Evolutionary conservation across 1,140 invertebrate species (phyloP), one percentile per base, ranked within the genome.

Genomic region (Radopholus similis): DNA sequence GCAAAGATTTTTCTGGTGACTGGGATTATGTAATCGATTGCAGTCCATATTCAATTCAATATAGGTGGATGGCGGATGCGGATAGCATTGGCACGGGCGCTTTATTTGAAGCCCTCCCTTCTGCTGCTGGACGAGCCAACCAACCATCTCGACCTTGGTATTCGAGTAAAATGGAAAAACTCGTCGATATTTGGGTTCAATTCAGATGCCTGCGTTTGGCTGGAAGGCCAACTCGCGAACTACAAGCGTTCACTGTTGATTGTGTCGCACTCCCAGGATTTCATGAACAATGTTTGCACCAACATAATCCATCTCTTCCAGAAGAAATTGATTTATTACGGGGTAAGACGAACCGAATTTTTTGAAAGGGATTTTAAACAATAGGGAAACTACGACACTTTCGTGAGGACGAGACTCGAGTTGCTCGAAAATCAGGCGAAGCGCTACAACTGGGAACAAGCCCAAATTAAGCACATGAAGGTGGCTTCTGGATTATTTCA

Each of bases 101-200:
- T 86, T 9, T 87, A 84, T 72, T 77, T 87, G 23, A 84, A 85
- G 59, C 86, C 86, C 13, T 84, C 86, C 64, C 62, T 87, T 6
- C 72, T 87, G 6, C 74, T 86, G 3, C 75, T 87, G 28, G 86
- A 87, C 75, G 88, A 89, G 75, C 88, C 88, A 0, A 88, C 88
- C 5, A 89, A 89, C 78, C 88, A 89, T 83, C 80, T 89, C 40
- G 88, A 89, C 85, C 83, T 89, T 89, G 95, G 88, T 82, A 94
- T 95, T 49, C 97, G 95, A 85, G 95, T 98, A n/a, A 98, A 95
- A 95, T 87, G 98, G 28, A n/a, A n/a, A n/a, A n/a, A n/a, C n/a
- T n/a, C n/a, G n/a, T n/a, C n/a, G n/a, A n/a, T n/a, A n/a, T n/a
- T n/a, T n/a, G n/a, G n/a, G n/a, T n/a, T n/a, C n/a, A n/a, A n/a